Evolutionary conservation across 2,797 vertebrate species (phyloP).

Genomic region (Thripadectes ignobilis): DNA sequence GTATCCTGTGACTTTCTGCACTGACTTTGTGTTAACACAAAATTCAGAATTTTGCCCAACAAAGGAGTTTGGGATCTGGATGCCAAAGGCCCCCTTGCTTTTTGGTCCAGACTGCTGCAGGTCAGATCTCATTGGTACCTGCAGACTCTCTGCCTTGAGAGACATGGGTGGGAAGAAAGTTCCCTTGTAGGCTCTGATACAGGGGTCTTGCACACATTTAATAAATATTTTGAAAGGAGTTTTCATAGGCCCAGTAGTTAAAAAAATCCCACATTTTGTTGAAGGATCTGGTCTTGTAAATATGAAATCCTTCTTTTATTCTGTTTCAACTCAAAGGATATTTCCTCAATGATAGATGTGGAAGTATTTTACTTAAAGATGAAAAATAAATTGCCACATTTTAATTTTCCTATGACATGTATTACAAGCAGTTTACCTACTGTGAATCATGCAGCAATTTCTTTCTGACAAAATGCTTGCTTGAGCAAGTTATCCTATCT

Average conservation of each 20-base stretch:
- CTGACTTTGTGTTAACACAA: background rate
- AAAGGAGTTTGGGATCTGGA: background rate
- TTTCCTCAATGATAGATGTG: background rate
- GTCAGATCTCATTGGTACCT: background rate
- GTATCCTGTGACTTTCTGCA: background rate
- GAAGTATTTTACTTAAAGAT: background rate
- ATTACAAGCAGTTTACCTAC: background rate
- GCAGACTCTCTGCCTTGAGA: background rate
- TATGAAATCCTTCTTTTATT: background rate
- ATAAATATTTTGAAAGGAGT: background rate
- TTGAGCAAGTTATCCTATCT: background rate
- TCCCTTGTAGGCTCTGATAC: background rate
- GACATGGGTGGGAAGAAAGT: rapidly evolving
- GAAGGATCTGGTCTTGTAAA: background rate
- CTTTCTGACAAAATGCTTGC: background rate
- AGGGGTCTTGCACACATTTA: background rate
- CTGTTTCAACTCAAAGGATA: background rate
- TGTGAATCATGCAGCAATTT: background rate
- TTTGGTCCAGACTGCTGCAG: background rate
- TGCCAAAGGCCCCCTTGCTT: background rate
- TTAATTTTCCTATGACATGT: background rate
- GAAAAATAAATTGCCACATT: background rate
- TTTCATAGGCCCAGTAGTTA: background rate
- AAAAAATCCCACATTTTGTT: background rate
- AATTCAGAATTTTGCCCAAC: background rate